Evolutionary conservation across 1,140 invertebrate species (phyloP), one percentile per base, ranked within the genome.

Genomic region (Sitophilus oryzae): DNA sequence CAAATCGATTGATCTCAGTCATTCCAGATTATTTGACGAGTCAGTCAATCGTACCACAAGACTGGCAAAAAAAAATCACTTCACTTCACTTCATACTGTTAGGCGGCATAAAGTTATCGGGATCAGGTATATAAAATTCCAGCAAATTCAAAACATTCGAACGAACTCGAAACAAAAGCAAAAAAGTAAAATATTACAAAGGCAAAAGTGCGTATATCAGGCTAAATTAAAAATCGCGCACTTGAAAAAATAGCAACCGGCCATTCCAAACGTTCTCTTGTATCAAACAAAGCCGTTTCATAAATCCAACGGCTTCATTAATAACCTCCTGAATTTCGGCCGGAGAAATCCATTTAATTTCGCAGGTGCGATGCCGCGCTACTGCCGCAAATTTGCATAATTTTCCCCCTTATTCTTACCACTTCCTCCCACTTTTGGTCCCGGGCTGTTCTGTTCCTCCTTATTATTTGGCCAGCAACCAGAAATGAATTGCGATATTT

Each of bases 251-350:
- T 6, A 30, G 25, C 25, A 30, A 11, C 25, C 25, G 25, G 25
- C 25, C 25, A 30, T 30, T 11, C 25, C 5, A 11, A 30, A 30
- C 25, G 25, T 30, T 11, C 25, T 30, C 25, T 46, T 45, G 52
- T 53, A 45, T 53, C 52, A 53, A 43, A 53, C 46, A 46, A 53
- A 46, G 42, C 30, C 42, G 18, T 53, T 53, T 53, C 46, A 53
- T 46, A 53, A 53, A n/a, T n/a, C n/a, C n/a, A n/a, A 53, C 46
- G 34, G 52, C 25, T 53, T 53, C 52, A 53, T 53, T 53, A 45
- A 53, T 53, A 53, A 46, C 52, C 25, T 11, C n/a, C n/a, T n/a
- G 11, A 30, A 11, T 30, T 30, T 30, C 25, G 25, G 25, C 25
- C 25, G 25, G 16, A 25, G 42, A 35, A 19, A 9, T 53, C n/a